Percentiles rank a stretch among this genome's conserved stretches.
Conservation (phyloP, 2,113 vertebrate genomes). For the Oncorhynchus nerka region DNA sequence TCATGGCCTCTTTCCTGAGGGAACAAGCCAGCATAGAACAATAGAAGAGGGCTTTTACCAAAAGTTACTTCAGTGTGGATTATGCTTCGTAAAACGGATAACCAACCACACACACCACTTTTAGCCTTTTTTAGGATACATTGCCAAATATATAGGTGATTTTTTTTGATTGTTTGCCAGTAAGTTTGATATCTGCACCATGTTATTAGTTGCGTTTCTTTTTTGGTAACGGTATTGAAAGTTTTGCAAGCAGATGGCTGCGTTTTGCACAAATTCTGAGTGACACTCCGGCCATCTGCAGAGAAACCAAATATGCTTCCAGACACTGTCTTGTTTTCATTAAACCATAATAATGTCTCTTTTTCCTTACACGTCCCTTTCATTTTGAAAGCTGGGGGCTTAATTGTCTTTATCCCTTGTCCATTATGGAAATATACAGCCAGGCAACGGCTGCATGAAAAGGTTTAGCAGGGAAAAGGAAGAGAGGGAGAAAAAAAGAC, state of each 20-base stretch:
- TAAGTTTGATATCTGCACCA: too few species aligned
- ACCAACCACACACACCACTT: neutral
- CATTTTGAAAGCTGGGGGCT: conserved; percentile 57
- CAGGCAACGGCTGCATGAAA: conserved; percentile 24
- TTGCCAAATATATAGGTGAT: too few species aligned
- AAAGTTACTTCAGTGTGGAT: neutral
- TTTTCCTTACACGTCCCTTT: conserved; percentile 44
- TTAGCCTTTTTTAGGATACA: neutral
- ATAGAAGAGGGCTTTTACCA: neutral
- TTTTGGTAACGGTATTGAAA: conserved; percentile 39
- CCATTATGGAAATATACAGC: conserved; percentile 56
- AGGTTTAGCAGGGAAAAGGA: conserved; percentile 41
- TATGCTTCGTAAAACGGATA: neutral
- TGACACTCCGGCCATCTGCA: conserved; percentile 60
- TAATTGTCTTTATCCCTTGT: conserved; percentile 73
- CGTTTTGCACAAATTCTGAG: conserved; percentile 68
- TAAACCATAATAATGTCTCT: conserved; percentile 59
- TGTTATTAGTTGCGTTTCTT: conserved; percentile 36
- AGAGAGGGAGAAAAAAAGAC: conserved; percentile 20
- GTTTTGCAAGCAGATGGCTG: conserved; percentile 31
- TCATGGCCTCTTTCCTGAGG: neutral
- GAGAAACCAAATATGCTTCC: conserved; percentile 60
- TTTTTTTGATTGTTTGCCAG: too few species aligned
- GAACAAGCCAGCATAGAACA: neutral
- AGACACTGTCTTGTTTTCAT: conserved; percentile 60